Conservation (phyloP, 2,113 vertebrate genomes). For the Columba janthina region DNA sequence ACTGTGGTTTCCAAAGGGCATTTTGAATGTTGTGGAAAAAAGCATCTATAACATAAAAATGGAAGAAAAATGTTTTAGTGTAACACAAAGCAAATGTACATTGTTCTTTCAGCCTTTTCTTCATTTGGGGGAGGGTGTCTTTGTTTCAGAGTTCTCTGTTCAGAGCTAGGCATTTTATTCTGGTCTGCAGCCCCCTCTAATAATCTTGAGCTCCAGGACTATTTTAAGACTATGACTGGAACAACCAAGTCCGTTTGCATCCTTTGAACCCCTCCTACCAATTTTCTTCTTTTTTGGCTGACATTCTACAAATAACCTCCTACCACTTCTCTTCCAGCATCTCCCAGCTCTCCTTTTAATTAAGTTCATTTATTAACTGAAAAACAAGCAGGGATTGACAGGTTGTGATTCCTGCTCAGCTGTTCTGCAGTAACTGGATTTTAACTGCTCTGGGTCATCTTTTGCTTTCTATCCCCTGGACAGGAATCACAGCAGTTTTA, state of each 20-base stretch:
- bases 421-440: not conserved
- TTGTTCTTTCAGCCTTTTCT: not conserved
- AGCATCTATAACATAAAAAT: not conserved
- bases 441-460: not conserved
- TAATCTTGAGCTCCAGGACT: not conserved
- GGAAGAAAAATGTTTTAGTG: accelerated
- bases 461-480: not conserved
- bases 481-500: not conserved
- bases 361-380: not conserved
- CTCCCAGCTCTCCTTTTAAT: not conserved
- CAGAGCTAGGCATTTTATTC: not conserved
- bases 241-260: not conserved
- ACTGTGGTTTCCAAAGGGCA: not conserved
- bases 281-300: not conserved
- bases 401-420: not conserved
- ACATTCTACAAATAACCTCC: not conserved
- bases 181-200: not conserved
- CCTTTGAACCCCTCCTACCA: not conserved
- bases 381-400: not conserved
- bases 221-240: not conserved
- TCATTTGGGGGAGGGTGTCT: accelerated
- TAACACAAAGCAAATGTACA: not conserved
- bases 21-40: not conserved
- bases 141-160: not conserved
- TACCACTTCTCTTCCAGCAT: not conserved